Evolutionary conservation across 2,113 vertebrate genomes (phyloP), one percentile per base, ranked within the genome.

Genomic region (Carlito syrichta): DNA sequence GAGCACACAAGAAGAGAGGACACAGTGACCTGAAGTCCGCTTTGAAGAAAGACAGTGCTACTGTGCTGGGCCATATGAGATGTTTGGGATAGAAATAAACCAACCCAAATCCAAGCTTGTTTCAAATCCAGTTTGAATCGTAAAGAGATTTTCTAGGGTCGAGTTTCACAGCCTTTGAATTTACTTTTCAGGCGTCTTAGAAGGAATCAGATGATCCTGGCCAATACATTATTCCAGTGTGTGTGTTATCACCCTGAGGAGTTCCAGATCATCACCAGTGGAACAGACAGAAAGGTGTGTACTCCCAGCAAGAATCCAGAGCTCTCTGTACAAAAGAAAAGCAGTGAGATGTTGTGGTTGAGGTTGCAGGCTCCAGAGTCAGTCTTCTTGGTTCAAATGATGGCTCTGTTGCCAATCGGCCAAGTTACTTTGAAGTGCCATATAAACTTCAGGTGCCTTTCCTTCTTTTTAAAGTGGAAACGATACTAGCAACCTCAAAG

Each of bases 161-260:
- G 0, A 23, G 6, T 50, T 52, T 7, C 0, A 1, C 8, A 95
- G 54, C 73, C 66, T 20, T 82, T 40, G 30, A 5, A 74, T 95
- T 52, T 76, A 35, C 48, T 56, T 19, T 92, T 90, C 95, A 99
- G 99, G 50, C 98, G 95, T 40, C 99, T 99, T 48, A 95, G 97
- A 60, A 99, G 99, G 97, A 99, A 99, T 97, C 99, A 99, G 95
- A 99, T 99, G 98, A 97, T 99, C 92, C 98, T 99, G 50, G 98
- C 98, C 86, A 99, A 99, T 97, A 99, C 99, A 0, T 93, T 99
- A 60, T 99, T 99, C 97, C 99, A 98, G 93, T 99, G 98, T 6
- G 99, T 99, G 43, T 99, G 99, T 89, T 99, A 99, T 97, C 99
- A 99, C 96, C 99, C 99, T 0, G 99, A 99, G 20, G 99, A 99